Evolutionary conservation across 2,113 vertebrate genomes (phyloP).

Genomic region (Vidua chalybeata): DNA sequence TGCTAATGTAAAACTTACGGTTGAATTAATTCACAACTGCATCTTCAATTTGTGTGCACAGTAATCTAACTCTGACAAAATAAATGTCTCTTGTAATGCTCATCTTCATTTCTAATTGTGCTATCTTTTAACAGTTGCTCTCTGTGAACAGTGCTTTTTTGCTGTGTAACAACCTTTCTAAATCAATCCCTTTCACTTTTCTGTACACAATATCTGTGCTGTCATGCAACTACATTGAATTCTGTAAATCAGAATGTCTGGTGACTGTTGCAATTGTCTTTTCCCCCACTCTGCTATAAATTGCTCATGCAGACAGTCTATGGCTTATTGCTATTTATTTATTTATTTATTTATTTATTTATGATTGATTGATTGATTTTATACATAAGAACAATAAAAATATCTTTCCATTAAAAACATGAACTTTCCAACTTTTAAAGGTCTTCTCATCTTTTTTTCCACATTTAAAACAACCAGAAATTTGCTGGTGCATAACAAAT

Average conservation of each 20-base stretch:
- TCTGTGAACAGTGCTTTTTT: not conserved
- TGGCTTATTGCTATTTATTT: not conserved
- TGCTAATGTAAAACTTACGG: not conserved
- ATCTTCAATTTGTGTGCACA: not conserved
- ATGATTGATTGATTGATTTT: not conserved
- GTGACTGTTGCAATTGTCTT: not conserved
- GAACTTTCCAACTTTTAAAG: not conserved
- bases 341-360: not conserved
- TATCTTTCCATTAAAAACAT: not conserved
- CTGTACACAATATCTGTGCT: not conserved
- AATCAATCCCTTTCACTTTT: not conserved
- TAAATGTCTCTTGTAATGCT: conserved; percentile 10
- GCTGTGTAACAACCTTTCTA: not conserved
- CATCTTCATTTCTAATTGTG: not conserved
- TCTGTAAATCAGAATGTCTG: not conserved
- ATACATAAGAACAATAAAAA: not conserved
- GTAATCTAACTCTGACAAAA: conserved; percentile 33
- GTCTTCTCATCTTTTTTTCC: not conserved
- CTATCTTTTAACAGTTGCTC: not conserved
- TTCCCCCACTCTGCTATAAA: not conserved
- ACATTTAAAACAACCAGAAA: not conserved
- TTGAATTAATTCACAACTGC: not conserved
- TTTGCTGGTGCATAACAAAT: not conserved
- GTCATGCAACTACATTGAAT: not conserved
- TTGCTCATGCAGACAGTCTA: not conserved